Conservation (phyloP, 2,888 invertebrate genomes). For the Metopia argyrocephala region DNA sequence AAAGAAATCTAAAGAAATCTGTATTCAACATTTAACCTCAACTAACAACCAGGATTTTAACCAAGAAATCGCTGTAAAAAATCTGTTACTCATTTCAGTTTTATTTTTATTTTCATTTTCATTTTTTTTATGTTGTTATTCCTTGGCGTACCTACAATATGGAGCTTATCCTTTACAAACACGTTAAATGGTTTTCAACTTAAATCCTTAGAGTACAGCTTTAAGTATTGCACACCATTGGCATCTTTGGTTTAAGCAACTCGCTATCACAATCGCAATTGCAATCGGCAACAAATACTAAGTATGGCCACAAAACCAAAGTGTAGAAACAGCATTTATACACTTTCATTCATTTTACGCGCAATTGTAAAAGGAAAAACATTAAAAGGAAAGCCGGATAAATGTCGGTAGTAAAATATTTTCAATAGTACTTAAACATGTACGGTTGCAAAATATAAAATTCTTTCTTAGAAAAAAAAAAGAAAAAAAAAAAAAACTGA, state of each 20-base stretch:
- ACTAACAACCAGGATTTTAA: slow-evolving; percentile 28
- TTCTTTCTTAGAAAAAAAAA: too few relatives aligned
- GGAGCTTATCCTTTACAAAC: slow-evolving; percentile 49
- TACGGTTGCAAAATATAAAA: too few relatives aligned
- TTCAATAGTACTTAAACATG: not conserved
- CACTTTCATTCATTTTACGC: slow-evolving; percentile 17
- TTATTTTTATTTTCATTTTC: not conserved
- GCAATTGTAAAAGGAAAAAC: slow-evolving; percentile 17
- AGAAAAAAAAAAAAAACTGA: too few relatives aligned
- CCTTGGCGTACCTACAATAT: slow-evolving; percentile 40
- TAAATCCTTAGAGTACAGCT: slow-evolving; percentile 56
- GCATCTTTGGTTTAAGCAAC: slow-evolving; percentile 22
- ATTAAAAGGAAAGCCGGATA: not conserved
- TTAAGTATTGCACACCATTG: slow-evolving; percentile 15
- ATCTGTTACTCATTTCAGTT: slow-evolving; percentile 14
- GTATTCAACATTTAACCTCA: slow-evolving; percentile 30
- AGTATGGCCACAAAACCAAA: slow-evolving; percentile 44
- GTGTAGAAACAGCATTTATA: slow-evolving; percentile 36
- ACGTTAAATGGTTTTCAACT: slow-evolving; percentile 53
- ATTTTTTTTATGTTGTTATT: not conserved
- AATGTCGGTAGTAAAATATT: slow-evolving; percentile 17
- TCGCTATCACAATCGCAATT: not conserved
- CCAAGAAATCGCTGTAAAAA: slow-evolving; percentile 44
- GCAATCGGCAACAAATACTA: slow-evolving; percentile 5
- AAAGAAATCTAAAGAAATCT: slow-evolving; percentile 10